A percentile compares a stretch with the other conserved stretches of the same genome.
Evolutionary conservation across 2,797 vertebrate genomes (phyloP).

Genomic region (Tinamus major): DNA sequence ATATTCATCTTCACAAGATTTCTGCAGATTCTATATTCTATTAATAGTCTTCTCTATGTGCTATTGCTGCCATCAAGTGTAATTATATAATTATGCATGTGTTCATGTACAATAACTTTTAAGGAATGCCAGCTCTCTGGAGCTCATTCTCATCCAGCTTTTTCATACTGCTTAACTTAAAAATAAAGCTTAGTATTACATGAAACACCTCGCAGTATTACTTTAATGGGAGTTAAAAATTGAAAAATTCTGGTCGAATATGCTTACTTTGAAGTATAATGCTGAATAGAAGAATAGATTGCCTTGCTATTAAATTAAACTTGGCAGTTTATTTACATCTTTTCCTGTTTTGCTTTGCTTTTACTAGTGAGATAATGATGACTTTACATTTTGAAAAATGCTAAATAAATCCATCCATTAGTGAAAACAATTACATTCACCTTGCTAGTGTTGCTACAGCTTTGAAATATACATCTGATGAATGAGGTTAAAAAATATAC

Average conservation of each 20-base stretch:
- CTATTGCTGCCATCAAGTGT: conserved; percentile 78
- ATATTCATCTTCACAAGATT: conserved; percentile 30
- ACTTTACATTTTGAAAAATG: background rate
- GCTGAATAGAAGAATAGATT: background rate
- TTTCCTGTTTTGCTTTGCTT: background rate
- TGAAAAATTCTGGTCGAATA: conserved; percentile 17
- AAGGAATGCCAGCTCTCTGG: conserved; percentile 39
- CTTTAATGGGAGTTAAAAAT: conserved; percentile 22
- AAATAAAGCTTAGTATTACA: conserved; percentile 4
- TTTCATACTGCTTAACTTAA: conserved; percentile 28
- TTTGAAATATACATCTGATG: background rate
- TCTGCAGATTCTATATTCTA: conserved; percentile 18
- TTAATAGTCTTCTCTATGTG: conserved; percentile 61
- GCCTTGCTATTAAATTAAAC: background rate
- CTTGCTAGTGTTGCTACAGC: background rate
- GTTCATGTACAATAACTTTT: conserved; percentile 35
- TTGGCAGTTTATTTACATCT: background rate
- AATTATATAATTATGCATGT: conserved; percentile 71
- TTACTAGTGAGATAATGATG: background rate
- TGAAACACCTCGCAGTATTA: background rate
- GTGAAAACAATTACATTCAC: background rate
- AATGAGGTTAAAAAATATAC: background rate
- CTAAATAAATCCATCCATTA: background rate
- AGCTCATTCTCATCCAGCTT: background rate
- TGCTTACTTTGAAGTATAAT: background rate